Percentiles rank a stretch among this genome's conserved stretches.
phyloP scores from a whole-genome alignment of 2,113 vertebrate species.

The Garra rufa region DNA sequence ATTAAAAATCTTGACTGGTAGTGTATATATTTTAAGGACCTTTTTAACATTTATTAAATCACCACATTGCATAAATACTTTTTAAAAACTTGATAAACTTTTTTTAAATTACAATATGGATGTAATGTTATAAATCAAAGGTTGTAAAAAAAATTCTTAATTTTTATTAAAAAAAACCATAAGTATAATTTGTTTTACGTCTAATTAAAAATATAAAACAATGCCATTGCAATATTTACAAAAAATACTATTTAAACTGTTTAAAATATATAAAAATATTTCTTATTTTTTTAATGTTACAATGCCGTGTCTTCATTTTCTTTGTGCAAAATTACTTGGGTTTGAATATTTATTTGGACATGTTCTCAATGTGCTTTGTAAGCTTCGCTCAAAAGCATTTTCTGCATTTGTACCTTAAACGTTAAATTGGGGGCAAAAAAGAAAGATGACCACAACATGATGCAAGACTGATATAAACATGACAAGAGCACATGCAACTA shows the following conservation, averaged over 20 bases:
- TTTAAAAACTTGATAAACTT: background rate
- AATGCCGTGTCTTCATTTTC: background rate
- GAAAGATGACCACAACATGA: background rate
- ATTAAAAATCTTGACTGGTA: too few relatives aligned
- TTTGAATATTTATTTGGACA: background rate
- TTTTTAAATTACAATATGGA: background rate
- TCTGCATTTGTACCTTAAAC: background rate
- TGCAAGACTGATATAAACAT: background rate
- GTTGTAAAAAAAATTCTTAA: background rate
- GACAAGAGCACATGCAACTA: background rate
- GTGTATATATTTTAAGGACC: background rate
- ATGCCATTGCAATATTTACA: too few relatives aligned
- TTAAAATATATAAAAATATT: too few relatives aligned
- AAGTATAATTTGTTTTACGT: background rate
- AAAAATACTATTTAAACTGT: too few relatives aligned
- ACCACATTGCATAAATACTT: background rate
- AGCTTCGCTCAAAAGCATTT: background rate
- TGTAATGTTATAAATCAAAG: background rate
- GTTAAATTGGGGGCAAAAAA: background rate
- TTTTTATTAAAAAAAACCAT: background rate
- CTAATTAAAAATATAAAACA: background rate
- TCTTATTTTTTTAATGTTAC: too few relatives aligned
- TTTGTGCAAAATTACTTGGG: background rate
- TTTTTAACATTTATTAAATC: background rate
- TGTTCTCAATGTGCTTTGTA: background rate